phyloP scores from a whole-genome alignment of 2,797 vertebrate genomes.

The Manis crassicaudata region DNA sequence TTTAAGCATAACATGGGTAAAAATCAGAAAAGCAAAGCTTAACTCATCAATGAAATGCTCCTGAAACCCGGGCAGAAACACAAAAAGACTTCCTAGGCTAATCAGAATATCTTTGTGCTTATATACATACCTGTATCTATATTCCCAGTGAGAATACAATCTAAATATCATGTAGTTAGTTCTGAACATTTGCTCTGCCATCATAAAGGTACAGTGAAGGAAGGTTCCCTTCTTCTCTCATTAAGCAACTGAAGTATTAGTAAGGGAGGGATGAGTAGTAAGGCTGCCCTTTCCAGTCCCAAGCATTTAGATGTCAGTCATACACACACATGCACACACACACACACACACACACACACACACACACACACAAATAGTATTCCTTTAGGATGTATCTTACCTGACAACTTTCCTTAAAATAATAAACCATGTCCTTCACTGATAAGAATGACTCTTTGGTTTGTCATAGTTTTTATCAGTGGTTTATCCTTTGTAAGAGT shows the following conservation, averaged over 20 bases:
- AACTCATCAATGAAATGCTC: neutral
- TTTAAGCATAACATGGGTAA: neutral
- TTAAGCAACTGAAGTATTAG: neutral
- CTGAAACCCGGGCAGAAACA: neutral
- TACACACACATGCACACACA: neutral
- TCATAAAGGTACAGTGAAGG: neutral
- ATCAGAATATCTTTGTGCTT: neutral
- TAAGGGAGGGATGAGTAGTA: neutral
- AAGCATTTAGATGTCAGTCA: neutral
- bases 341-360: too few species aligned
- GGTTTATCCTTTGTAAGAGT: constrained; percentile 47
- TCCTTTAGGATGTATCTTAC: constrained; percentile 41
- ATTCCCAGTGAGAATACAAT: neutral
- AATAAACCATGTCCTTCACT: constrained; percentile 43
- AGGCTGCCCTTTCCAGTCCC: neutral
- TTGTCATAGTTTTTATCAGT: constrained; percentile 45
- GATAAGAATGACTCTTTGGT: constrained; percentile 39
- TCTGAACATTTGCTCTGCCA: neutral
- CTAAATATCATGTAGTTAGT: neutral
- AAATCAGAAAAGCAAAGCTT: neutral
- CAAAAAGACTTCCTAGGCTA: neutral
- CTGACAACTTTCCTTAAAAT: constrained; percentile 49
- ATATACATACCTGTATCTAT: neutral
- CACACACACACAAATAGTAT: neutral
- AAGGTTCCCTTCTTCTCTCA: neutral